Conservation (phyloP, 2,888 invertebrate species). For the Biston betularia region DNA sequence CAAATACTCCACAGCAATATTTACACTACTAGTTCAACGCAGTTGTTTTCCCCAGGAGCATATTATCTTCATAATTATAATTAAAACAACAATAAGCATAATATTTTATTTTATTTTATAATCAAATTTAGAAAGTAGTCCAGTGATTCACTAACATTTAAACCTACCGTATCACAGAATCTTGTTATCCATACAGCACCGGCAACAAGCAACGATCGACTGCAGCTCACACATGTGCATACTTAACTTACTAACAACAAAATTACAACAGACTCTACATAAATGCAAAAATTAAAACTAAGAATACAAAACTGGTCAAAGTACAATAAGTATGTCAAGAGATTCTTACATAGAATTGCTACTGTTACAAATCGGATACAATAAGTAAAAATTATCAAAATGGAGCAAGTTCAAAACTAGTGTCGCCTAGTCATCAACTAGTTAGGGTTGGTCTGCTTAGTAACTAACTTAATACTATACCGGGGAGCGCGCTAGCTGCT, state of each 20-base stretch:
- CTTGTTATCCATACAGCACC: slow-evolving; percentile 5
- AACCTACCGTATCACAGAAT: slow-evolving; percentile 39
- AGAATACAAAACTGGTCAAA: slow-evolving; percentile 3
- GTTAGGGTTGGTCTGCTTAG: background rate
- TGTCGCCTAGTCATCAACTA: too few species aligned
- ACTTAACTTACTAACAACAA: background rate
- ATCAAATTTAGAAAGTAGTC: slow-evolving; percentile 13
- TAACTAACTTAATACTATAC: background rate
- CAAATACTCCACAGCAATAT: too few species aligned
- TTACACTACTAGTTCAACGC: too few species aligned
- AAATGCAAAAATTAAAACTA: background rate
- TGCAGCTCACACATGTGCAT: background rate
- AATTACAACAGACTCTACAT: background rate
- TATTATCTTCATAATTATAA: too few species aligned
- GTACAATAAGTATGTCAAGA: slow-evolving; percentile 3
- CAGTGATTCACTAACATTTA: slow-evolving; percentile 15
- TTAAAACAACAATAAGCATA: slow-evolving; percentile 13
- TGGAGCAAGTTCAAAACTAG: background rate
- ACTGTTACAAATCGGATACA: background rate
- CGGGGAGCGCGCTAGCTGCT: background rate
- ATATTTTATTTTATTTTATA: slow-evolving; percentile 16
- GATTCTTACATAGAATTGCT: background rate
- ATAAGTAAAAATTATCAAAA: too few species aligned
- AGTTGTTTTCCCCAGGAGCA: too few species aligned
- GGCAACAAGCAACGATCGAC: background rate